Evolutionary conservation across 1,140 invertebrate species (phyloP).

Genomic region (Acromyrmex charruanus): DNA sequence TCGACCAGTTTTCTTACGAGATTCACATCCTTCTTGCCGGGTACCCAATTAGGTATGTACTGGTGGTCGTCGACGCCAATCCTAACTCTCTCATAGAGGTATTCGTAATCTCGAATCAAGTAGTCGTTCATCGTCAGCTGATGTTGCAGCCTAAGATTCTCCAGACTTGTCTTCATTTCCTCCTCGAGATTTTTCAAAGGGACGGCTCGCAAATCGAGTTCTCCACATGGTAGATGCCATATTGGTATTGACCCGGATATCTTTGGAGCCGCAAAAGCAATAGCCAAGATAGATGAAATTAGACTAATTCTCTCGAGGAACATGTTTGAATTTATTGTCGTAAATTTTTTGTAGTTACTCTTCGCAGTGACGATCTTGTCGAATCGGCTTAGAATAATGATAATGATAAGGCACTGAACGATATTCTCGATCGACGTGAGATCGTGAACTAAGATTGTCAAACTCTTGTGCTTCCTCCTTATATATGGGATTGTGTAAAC

Average conservation of each 20-base stretch:
- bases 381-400: neutral
- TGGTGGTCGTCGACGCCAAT: conserved; percentile 83
- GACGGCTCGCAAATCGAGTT: conserved; percentile 54
- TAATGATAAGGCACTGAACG: conserved; percentile 9
- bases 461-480: conserved; percentile 83
- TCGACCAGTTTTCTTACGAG: conserved; percentile 74
- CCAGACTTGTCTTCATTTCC: conserved; percentile 71
- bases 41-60: conserved; percentile 85
- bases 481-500: conserved; percentile 85
- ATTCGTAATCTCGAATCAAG: conserved; percentile 80
- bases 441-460: conserved; percentile 85
- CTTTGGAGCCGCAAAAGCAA: conserved; percentile 56
- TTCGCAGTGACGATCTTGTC: neutral
- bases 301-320: conserved; percentile 15
- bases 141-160: conserved; percentile 80
- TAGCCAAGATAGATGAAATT: conserved; percentile 27
- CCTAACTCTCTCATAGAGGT: conserved; percentile 81
- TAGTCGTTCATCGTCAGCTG: conserved; percentile 81
- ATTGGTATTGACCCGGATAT: conserved; percentile 69
- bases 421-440: conserved; percentile 69
- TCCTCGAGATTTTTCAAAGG: conserved; percentile 67
- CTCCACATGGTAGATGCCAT: conserved; percentile 83
- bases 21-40: conserved; percentile 81
- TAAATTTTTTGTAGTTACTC: neutral
- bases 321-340: conserved; percentile 52